Conservation (phyloP, 2,797 vertebrate species). For the Enteromius unitaeniatus region DNA sequence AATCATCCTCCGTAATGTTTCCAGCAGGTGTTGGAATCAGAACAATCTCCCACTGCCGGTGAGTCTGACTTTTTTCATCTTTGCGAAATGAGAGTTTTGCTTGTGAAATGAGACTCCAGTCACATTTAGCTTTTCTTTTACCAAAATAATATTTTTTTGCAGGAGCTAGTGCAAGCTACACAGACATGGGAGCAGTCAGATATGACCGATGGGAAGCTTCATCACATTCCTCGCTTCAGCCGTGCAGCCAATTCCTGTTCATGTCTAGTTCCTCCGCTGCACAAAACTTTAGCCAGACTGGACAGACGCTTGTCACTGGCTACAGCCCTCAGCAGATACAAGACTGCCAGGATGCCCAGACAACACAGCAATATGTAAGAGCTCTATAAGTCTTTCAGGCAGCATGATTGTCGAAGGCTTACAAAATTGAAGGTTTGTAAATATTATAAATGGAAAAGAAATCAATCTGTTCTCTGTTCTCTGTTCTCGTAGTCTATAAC, state of each 20-base stretch:
- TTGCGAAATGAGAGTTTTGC: not conserved
- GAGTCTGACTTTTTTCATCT: slow-evolving; percentile 58
- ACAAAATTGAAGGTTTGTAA: not conserved
- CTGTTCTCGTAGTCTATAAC: slow-evolving; percentile 36
- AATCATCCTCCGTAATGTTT: slow-evolving; percentile 8
- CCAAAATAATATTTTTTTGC: not conserved
- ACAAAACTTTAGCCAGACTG: slow-evolving; percentile 51
- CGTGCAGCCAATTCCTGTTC: slow-evolving; percentile 33
- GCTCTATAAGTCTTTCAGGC: not conserved
- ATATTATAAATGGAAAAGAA: not conserved
- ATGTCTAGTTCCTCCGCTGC: slow-evolving; percentile 42
- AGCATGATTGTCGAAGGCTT: not conserved
- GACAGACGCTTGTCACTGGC: slow-evolving; percentile 58
- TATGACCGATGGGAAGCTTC: slow-evolving; percentile 68
- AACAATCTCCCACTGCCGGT: slow-evolving; percentile 69
- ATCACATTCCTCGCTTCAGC: slow-evolving; percentile 49
- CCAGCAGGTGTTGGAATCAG: slow-evolving; percentile 67
- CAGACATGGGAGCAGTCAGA: slow-evolving; percentile 76
- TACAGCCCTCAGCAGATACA: slow-evolving; percentile 65
- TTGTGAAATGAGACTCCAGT: not conserved
- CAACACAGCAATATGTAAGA: slow-evolving; percentile 75
- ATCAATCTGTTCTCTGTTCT: not conserved
- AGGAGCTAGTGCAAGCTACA: slow-evolving; percentile 74
- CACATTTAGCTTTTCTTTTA: not conserved
- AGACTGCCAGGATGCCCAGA: slow-evolving; percentile 58